Evolutionary conservation across 2,888 invertebrate species (phyloP), one percentile per base, ranked within the genome.

Genomic region (Rhimphoctona megacephalus): DNA sequence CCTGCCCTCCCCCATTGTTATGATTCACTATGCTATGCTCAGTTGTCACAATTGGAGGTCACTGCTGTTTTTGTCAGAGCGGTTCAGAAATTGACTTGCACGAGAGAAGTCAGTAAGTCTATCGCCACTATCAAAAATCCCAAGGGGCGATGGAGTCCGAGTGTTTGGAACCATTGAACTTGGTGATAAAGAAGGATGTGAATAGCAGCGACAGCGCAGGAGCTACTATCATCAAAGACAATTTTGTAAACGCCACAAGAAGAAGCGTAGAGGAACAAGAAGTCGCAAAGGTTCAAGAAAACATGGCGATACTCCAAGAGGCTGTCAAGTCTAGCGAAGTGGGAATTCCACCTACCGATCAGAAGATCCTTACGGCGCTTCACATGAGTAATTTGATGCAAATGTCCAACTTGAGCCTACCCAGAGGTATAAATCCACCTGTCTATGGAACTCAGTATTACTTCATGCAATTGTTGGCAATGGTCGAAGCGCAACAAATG

Each of bases 111-210:
- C 69, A 25, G 52, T 39, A 43, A 79, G 78, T 85, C 73, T 73
- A 57, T 82, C 69, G 80, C 57, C 74, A 57, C 74, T 22, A 82
- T 43, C 22, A 73, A 74, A 73, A 80, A 89, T 86, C 80, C 85
- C 82, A 74, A 87, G 87, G 90, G 93, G 94, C 92, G 89, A 94
- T 94, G 94, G 94, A 94, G 94, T 92, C 94, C 92, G 94, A 94
- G 90, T 94, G 92, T 85, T 90, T 92, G 90, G 94, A 94, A 87
- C 95, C 96, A 94, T 94, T 96, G 94, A 96, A 96, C 94, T 94
- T 95, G 91, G 95, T 95, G 90, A 95, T 95, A 87, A 95, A 95
- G 91, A 95, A 95, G 91, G 90, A 93, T 89, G 89, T 85, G 49
- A 86, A 85, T 72, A 87, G 81, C 57, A 83, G 78, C 49, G 87